Conservation (phyloP, 1,140 invertebrate species). For the Leucophenga varia region DNA sequence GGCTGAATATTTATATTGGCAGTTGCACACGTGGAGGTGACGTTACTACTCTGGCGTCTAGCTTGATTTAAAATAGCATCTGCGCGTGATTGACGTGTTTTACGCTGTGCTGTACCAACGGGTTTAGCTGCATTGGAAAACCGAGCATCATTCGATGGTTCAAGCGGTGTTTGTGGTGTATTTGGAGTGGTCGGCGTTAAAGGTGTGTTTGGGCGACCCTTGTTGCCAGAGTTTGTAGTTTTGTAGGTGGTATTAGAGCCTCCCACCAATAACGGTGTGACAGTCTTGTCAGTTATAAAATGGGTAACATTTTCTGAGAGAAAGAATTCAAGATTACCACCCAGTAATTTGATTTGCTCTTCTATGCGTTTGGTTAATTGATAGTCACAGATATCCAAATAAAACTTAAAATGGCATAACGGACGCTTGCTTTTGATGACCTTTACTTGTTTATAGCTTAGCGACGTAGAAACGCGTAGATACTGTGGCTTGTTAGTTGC, state of each 20-base stretch:
- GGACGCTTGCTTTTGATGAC: slow-evolving; percentile 59
- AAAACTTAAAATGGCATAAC: slow-evolving; percentile 66
- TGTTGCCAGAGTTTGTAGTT: slow-evolving; percentile 20
- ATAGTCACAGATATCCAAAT: slow-evolving; percentile 71
- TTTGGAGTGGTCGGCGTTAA: slow-evolving; percentile 25
- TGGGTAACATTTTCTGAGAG: slow-evolving; percentile 61
- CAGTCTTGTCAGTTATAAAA: slow-evolving; percentile 62
- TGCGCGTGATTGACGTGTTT: slow-evolving; percentile 61
- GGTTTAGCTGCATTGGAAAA: slow-evolving; percentile 5
- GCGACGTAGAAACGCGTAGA: too few relatives aligned
- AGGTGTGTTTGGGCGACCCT: slow-evolving; percentile 19
- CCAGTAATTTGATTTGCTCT: slow-evolving; percentile 66
- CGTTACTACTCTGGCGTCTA: slow-evolving; percentile 12
- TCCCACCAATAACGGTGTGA: slow-evolving; percentile 31
- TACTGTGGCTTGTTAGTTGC: slow-evolving; percentile 10
- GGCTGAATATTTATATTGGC: slow-evolving; percentile 8
- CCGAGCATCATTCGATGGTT: slow-evolving; percentile 8
- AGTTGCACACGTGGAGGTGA: slow-evolving; percentile 6
- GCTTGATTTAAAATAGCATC: slow-evolving; percentile 70
- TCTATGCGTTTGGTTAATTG: slow-evolving; percentile 63
- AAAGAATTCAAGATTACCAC: slow-evolving; percentile 66
- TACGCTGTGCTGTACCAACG: slow-evolving; percentile 20
- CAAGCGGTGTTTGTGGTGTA: slow-evolving; percentile 26
- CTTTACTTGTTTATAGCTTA: slow-evolving; percentile 40
- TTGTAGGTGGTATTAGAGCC: slow-evolving; percentile 1